A percentile compares a stretch with the other conserved stretches of the same genome.
phyloP scores from a whole-genome alignment of 2,113 vertebrate species.

The Nematolebias whitei region DNA sequence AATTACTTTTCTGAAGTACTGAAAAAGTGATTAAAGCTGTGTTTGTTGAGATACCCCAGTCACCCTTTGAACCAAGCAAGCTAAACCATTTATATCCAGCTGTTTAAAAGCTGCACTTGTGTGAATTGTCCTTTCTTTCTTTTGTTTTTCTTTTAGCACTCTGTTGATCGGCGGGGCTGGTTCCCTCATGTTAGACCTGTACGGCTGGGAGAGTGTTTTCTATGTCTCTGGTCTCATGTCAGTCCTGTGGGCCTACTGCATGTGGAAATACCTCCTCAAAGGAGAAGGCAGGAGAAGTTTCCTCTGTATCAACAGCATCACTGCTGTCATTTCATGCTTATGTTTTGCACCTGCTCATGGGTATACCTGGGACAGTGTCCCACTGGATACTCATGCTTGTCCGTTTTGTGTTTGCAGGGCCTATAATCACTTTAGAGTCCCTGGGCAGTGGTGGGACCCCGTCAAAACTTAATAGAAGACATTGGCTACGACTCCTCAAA shows the following conservation, averaged over 20 bases:
- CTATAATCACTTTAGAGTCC: conserved; percentile 83
- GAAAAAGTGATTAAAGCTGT: neutral
- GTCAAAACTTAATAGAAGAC: conserved; percentile 84
- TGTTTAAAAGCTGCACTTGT: neutral
- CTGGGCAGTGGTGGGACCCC: conserved; percentile 78
- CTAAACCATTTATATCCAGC: neutral
- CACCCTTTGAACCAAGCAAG: neutral
- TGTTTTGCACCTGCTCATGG: conserved; percentile 17
- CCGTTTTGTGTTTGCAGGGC: conserved; percentile 78
- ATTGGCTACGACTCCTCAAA: conserved; percentile 88
- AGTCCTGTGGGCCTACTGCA: conserved; percentile 90
- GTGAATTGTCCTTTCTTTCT: neutral
- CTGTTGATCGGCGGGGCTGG: conserved; percentile 89
- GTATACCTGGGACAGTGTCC: conserved; percentile 15
- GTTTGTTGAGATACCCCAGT: neutral
- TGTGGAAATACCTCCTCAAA: conserved; percentile 90
- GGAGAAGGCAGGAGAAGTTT: conserved; percentile 81
- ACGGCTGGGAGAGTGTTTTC: conserved; percentile 93
- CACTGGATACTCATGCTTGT: conserved; percentile 8
- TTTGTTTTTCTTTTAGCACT: conserved; percentile 74
- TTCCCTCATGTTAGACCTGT: conserved; percentile 91
- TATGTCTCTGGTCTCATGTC: conserved; percentile 90
- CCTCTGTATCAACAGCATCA: neutral
- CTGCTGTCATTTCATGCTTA: neutral
- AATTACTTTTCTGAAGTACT: neutral